Percentiles rank a stretch among this genome's conserved stretches.
Evolutionary conservation across 2,888 invertebrate genomes (phyloP).

Genomic region (Spodoptera picta): DNA sequence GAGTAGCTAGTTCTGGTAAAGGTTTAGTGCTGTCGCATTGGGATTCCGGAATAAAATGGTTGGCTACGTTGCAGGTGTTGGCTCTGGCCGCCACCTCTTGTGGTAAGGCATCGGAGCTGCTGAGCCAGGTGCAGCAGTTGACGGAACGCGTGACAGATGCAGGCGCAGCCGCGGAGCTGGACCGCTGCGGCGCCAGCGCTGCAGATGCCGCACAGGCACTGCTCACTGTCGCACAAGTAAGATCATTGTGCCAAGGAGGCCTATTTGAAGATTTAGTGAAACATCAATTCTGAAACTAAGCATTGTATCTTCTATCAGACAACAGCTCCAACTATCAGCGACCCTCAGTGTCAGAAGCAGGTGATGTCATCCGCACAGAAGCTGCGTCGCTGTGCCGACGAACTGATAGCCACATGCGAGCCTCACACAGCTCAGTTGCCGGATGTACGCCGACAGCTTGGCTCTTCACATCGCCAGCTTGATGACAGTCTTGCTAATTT

Average conservation of each 20-base stretch:
- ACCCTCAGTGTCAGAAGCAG: constrained; percentile 55
- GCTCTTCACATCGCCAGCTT: constrained; percentile 25
- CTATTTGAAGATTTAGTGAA: too few relatives aligned
- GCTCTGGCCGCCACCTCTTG: constrained; percentile 62
- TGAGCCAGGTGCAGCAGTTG: constrained; percentile 62
- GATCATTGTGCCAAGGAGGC: not conserved
- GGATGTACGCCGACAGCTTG: constrained; percentile 5
- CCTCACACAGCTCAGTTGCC: constrained; percentile 36
- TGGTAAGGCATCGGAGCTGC: constrained; percentile 61
- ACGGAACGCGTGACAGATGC: constrained; percentile 47
- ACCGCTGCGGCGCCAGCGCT: constrained; percentile 49
- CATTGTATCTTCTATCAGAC: constrained; percentile 46
- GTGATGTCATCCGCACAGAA: constrained; percentile 36
- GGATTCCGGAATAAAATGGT: too few relatives aligned
- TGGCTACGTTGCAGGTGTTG: constrained; percentile 15
- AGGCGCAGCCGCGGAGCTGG: constrained; percentile 51
- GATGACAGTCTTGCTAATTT: constrained; percentile 54
- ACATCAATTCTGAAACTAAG: too few relatives aligned
- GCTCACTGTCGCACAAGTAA: constrained; percentile 56
- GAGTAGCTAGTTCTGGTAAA: not conserved
- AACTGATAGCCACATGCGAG: constrained; percentile 38
- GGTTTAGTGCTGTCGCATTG: too few relatives aligned
- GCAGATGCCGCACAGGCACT: constrained; percentile 62
- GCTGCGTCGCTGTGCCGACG: constrained; percentile 43
- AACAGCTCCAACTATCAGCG: constrained; percentile 58